phyloP scores from a whole-genome alignment of 2,113 vertebrate species.

The Dasyprocta punctata region DNA sequence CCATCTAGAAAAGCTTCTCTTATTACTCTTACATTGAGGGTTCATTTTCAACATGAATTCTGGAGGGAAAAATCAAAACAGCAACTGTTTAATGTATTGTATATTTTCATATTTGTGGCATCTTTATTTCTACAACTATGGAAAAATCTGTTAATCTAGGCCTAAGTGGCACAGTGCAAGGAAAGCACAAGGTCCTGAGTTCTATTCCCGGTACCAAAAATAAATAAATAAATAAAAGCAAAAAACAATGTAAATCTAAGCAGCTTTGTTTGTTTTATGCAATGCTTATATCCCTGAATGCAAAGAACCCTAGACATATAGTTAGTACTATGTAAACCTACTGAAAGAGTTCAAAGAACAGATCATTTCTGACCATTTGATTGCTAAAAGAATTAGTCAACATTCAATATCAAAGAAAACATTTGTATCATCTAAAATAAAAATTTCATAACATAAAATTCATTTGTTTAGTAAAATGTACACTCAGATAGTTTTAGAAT shows the following conservation, averaged over 20 bases:
- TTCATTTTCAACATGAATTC: neutral
- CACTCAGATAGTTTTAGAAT: neutral
- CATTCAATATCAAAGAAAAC: neutral
- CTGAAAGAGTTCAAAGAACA: neutral
- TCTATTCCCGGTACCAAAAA: too few species aligned
- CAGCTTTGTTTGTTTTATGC: neutral
- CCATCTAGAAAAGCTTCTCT: neutral
- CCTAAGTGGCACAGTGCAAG: too few species aligned
- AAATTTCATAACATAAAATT: neutral
- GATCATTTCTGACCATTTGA: neutral
- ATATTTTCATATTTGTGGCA: neutral
- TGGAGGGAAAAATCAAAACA: neutral
- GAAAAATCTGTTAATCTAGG: neutral
- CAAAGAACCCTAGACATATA: neutral
- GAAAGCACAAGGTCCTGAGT: too few species aligned
- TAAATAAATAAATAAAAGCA: too few species aligned
- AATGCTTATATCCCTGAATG: neutral
- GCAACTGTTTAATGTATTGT: neutral
- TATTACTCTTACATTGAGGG: neutral
- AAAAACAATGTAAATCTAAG: neutral
- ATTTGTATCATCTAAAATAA: neutral
- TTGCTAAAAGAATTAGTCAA: neutral
- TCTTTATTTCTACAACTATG: neutral
- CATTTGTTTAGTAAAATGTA: neutral
- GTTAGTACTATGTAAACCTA: neutral